Base-by-base conservation (phyloP, 1,140 invertebrate genomes). In the Conus betulinus region DNA sequence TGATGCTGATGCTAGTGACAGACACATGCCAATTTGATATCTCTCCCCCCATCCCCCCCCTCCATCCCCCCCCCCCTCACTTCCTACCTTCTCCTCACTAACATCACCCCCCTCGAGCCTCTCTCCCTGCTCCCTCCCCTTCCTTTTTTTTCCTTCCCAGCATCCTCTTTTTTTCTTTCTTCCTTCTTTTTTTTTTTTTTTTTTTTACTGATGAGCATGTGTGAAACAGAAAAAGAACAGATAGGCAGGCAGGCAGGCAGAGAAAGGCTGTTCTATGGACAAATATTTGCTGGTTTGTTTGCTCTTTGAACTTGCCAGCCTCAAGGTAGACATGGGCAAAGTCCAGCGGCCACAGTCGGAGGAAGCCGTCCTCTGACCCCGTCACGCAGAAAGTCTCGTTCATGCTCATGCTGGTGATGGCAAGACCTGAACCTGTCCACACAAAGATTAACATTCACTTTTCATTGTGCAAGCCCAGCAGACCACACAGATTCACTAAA, bases 361-460 rank as follows among this genome's bases (percentile, higher is more conserved):
- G 91, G 88, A 90, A 95, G 8, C 95, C 95, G 90, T 95, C 95
- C 89, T 95, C 94, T 23, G 95, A 95, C 8, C 95, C 95, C 39
- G 95, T 95, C 74, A 94, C 94, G 93, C 95, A 95, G 88, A 95
- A 95, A 2, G 94, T 93, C 81, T 95, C 95, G 88, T 93, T 95
- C 1, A 95, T 91, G 88, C 90, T 91, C 89, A 95, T 93, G 85
- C 91, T 91, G 92, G 94, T 95, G 53, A 95, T 92, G n/a, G 91
- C 92, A 93, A 93, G 63, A 17, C 84, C 74, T 52, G 55, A 87
- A 55, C 53, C 81, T 67, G 57, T 7, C 55, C 27, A 88, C 78
- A 27, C 27, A 79, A 11, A 63, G 55, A 60, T 20, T 52, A 83
- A 23, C 6, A 78, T 17, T 78, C 25, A 17, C 25, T 76, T 39